Evolutionary conservation across 2,113 vertebrate genomes (phyloP), one percentile per base, ranked within the genome.

Genomic region (Otolemur garnettii): DNA sequence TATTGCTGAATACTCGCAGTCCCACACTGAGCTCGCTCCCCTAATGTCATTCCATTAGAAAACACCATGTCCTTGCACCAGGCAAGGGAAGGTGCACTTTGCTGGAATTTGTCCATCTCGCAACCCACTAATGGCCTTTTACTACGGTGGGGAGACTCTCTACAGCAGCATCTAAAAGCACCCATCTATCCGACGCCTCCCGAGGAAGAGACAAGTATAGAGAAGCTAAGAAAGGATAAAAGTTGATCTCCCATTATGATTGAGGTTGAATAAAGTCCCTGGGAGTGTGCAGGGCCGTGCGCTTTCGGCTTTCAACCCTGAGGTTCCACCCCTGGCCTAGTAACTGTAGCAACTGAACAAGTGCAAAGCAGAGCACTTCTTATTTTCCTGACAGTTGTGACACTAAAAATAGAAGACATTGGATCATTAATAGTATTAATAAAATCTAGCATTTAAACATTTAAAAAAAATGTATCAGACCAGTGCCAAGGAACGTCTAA

Each of bases 61-160:
- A 90, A 55, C 17, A 7, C 87, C 13, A 0, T 4, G 90, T 88
- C 89, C 93, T 92, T 94, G 38, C 38, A 38, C 38, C 87, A 3
- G 35, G 42, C 13, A 55, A 92, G 86, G 0, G 14, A 85, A 95
- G 94, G 33, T 83, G 92, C 90, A 83, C 95, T 97, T 92, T 92
- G 94, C 87, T 28, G 28, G 81, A 22, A 89, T 89, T 35, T 11
- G 80, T 42, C 38, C 17, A 1, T 35, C 57, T 35, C 59, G 66
- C 96, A 86, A 83, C 84, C 96, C 72, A 68, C 93, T 97, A 96
- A 97, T 87, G 91, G 96, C 94, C 92, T 97, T 96, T 98, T 97
- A 96, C 77, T 97, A 96, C 72, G 81, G 92, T 24, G 38, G 75
- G 72, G 50, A 96, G 68, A 66, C 96, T 35, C 35, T 90, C 91